phyloP scores from a whole-genome alignment of 2,888 invertebrate genomes.

The Diachrysia chrysitis region DNA sequence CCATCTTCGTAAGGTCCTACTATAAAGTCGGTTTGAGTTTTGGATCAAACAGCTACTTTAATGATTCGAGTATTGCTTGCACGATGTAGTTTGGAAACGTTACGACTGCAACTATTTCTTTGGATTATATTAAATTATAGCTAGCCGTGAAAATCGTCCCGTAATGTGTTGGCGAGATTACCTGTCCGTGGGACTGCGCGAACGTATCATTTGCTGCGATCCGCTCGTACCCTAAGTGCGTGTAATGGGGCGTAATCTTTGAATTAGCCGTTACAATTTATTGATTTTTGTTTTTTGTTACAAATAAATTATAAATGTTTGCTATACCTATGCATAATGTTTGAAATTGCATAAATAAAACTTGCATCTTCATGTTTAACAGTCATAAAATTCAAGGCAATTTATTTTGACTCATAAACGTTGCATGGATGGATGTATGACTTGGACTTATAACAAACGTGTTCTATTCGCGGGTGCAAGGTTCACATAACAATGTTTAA shows the following conservation, averaged over 20 bases:
- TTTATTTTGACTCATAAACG: slow-evolving; percentile 41
- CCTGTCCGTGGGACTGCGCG: slow-evolving; percentile 83
- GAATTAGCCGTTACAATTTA: slow-evolving; percentile 84
- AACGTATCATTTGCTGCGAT: slow-evolving; percentile 83
- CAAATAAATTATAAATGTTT: slow-evolving; percentile 62
- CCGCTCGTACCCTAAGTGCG: slow-evolving; percentile 79
- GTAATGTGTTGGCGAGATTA: slow-evolving; percentile 87
- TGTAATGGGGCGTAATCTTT: slow-evolving; percentile 84
- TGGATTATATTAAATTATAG: slow-evolving; percentile 89
- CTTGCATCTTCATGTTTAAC: slow-evolving; percentile 12
- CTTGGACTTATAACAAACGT: slow-evolving; percentile 8
- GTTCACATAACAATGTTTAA: slow-evolving; percentile 34
- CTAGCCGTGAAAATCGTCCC: slow-evolving; percentile 88
- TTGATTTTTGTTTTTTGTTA: slow-evolving; percentile 80
- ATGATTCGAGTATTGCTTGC: slow-evolving; percentile 63
- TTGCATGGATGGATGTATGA: slow-evolving; percentile 19
- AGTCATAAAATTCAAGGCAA: slow-evolving; percentile 34
- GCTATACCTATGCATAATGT: slow-evolving; percentile 41
- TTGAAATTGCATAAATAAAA: slow-evolving; percentile 33
- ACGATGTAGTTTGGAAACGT: slow-evolving; percentile 60
- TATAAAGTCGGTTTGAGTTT: slow-evolving; percentile 44
- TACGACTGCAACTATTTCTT: slow-evolving; percentile 86
- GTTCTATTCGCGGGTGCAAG: slow-evolving; percentile 23
- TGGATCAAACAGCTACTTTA: slow-evolving; percentile 39
- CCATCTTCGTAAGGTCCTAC: slow-evolving; percentile 53